Percentiles rank a stretch among this genome's conserved stretches.
Evolutionary conservation across 2,113 vertebrate species (phyloP).

Genomic region (Benitochromis conjunctus): DNA sequence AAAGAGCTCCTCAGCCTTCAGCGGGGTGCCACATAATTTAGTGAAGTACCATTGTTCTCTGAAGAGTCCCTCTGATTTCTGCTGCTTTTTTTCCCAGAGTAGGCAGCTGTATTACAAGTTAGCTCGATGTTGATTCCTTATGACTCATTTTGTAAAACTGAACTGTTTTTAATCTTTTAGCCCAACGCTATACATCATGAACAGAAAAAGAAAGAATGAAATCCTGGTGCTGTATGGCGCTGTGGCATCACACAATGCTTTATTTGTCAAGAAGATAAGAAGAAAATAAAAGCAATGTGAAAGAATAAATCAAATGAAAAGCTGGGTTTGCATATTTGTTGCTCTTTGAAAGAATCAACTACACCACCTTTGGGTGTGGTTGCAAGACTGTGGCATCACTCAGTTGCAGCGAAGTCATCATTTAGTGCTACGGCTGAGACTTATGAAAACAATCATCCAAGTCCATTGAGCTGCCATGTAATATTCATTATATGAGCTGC

Average conservation of each 20-base stretch:
- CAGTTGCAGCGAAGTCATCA: background rate
- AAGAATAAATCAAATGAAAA: background rate
- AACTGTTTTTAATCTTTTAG: background rate
- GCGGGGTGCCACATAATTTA: slow-evolving; percentile 8
- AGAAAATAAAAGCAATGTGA: background rate
- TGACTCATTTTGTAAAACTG: background rate
- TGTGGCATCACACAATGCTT: background rate
- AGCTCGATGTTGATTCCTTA: background rate
- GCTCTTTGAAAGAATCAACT: background rate
- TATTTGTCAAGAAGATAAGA: background rate
- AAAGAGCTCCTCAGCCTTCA: slow-evolving; percentile 43
- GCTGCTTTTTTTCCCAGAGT: background rate
- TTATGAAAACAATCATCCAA: background rate
- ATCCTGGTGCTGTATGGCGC: background rate
- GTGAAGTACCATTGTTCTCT: slow-evolving; percentile 26
- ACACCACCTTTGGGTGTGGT: background rate
- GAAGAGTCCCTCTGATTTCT: slow-evolving; percentile 16
- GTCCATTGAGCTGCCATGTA: background rate
- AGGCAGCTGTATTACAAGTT: background rate
- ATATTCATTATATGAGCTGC: background rate
- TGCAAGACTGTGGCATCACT: background rate
- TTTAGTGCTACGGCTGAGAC: background rate
- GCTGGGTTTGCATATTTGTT: background rate
- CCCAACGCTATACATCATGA: background rate
- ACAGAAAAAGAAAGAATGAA: background rate